These are phyloP conservation scores for Neoascia interrupta DNA, from an alignment of 2,888 invertebrate species.

Conservation along the genomic window DNA sequence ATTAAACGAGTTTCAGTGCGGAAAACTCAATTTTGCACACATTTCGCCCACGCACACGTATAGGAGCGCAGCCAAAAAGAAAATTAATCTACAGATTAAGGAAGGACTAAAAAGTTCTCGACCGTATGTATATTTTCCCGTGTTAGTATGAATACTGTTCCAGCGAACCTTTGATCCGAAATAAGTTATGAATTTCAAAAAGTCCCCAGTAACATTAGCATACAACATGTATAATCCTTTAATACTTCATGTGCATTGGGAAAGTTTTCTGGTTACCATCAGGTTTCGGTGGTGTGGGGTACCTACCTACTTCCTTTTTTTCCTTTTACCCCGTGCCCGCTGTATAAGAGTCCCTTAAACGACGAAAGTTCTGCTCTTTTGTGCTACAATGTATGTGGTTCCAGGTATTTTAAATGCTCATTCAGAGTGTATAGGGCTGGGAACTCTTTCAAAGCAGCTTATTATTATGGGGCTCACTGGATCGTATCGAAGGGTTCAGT, in stretches of 20 bases:
- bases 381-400: no score
- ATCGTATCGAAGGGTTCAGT: neutral
- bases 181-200: conserved; percentile 28
- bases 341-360: no score
- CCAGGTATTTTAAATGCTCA: neutral
- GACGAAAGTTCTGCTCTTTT: no score
- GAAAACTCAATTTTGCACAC: neutral
- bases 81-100: no score
- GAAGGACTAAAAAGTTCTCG: no score
- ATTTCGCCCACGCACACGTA: neutral
- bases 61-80: no score
- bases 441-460: neutral
- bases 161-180: conserved; percentile 42
- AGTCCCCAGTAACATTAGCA: conserved; percentile 9
- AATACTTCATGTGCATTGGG: conserved; percentile 20
- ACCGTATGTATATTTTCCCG: conserved; percentile 4
- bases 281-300: neutral
- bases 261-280: conserved; percentile 22
- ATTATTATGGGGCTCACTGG: conserved; percentile 18
- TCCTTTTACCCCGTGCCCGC: no score
- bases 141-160: no score
- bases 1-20: conserved; percentile 24
- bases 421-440: no score
- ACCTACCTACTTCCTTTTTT: no score
- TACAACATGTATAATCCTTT: conserved; percentile 19